Evolutionary conservation across 2,113 vertebrate genomes (phyloP), one percentile per base, ranked within the genome.

Genomic region (Zapornia atra): DNA sequence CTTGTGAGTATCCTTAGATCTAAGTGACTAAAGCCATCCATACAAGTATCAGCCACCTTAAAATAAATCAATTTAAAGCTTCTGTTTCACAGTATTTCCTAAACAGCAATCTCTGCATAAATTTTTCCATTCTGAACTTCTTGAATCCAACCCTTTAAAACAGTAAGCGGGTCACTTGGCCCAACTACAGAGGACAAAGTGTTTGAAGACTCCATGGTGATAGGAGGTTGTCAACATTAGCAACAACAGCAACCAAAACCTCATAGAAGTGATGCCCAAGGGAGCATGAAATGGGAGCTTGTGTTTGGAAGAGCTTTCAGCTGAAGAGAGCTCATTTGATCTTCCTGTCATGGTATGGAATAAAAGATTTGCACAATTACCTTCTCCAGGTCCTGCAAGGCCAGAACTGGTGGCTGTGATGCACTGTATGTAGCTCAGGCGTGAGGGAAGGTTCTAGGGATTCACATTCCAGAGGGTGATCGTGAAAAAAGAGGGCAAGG

Each of bases 261-360:
- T 48, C n/a, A 15, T 10, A 46, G 82, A 88, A 68, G 34, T 0
- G 5, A 53, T 78, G 34, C 56, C 60, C 51, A 75, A 11, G 36
- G 70, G 42, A 93, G 38, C 33, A 34, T 24, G 64, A 80, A 86
- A 70, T 21, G 20, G 48, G 34, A 83, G 42, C 56, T 90, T 82
- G 11, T 91, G 44, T 75, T 54, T 33, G n/a, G 57, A 86, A 95
- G 72, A 85, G 31, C 87, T 92, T 95, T 94, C 82, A 59, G 48
- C 17, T 82, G 65, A 71, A 69, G 63, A 65, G 51, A 59, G n/a
- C 28, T 79, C 31, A 7, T 82, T n/a, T 0, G 5, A 87, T n/a
- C 25, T 91, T 82, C 50, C 26, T 36, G 28, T 65, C 8, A 1
- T 38, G 31, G 31, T 42, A 10, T 54, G 25, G 31, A 59, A 15